These are phyloP conservation scores for Astreopora myriophthalma DNA, from an alignment of 64 coral and sea anemone genomes.

Conservation along the genomic window DNA sequence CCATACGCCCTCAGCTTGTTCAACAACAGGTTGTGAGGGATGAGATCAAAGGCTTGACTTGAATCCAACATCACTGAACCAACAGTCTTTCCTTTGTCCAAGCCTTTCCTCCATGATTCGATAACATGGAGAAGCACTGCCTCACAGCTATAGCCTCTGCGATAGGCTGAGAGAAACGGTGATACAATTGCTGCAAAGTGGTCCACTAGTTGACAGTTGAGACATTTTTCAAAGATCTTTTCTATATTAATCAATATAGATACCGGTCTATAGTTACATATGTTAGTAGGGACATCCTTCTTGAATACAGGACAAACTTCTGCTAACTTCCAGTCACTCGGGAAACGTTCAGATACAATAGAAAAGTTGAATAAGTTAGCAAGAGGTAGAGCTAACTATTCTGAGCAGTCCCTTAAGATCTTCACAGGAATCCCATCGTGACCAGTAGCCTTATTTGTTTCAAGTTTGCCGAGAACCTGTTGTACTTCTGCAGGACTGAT, in stretches of 20 bases:
- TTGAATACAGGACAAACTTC: not conserved
- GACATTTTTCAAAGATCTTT: not conserved
- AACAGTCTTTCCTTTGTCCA: slow-evolving; percentile 25
- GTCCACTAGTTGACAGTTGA: not conserved
- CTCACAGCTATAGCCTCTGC: not conserved
- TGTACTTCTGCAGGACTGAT: not conserved
- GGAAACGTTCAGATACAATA: not conserved
- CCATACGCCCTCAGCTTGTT: too few relatives aligned
- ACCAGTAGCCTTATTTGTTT: not conserved
- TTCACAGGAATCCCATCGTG: not conserved
- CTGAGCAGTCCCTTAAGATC: not conserved
- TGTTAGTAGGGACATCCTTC: not conserved
- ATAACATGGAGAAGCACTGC: not conserved
- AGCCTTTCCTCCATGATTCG: not conserved
- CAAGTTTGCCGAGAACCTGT: not conserved
- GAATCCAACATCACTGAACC: slow-evolving; percentile 20
- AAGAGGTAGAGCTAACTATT: not conserved
- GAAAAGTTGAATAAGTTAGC: not conserved
- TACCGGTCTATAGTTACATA: not conserved
- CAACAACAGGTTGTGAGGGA: not conserved
- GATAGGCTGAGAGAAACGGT: not conserved
- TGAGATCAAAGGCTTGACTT: slow-evolving; percentile 32
- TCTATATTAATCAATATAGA: not conserved
- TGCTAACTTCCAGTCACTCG: not conserved
- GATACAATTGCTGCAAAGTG: not conserved